Evolutionary conservation across 2,888 invertebrate genomes (phyloP), one percentile per base, ranked within the genome.

Genomic region (Phalera bucephala): DNA sequence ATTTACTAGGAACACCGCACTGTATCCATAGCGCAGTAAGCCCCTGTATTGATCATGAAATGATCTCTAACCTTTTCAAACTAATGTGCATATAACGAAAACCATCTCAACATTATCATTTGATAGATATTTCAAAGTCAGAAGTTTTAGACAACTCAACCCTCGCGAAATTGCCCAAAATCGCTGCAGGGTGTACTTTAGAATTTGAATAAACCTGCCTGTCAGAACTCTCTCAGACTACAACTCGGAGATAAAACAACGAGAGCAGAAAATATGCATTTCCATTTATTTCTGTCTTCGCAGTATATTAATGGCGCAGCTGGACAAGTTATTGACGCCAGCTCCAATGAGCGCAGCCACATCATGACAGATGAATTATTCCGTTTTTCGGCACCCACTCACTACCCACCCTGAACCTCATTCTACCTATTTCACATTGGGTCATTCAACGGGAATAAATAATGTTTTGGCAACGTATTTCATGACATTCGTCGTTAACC

Each of bases 301-400:
- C 35, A 30, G 45, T 54, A 57, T 54, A 50, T 53, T 54, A 53
- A 36, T 37, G 15, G 27, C 25, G 26, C 22, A 13, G 20, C 40
- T 55, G 52, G 50, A 52, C 55, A 49, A 55, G 56, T 56, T 51
- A 52, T 45, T 55, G 53, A 58, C 52, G 49, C 44, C 30, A 36
- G 48, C 41, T 43, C 36, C 64, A 53, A 65, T 60, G 54, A 58
- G 53, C 55, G 46, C 63, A 54, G 70, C 71, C 65, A 69, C 63
- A 67, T 66, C 72, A 62, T 73, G 76, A 73, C 72, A 74, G 68
- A 74, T 78, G 79, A 74, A 80, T 80, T 75, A 80, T 74, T 73
- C 73, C 50, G 64, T 72, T 72, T 73, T 72, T 56, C 50, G 58
- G 54, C 45, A 49, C 41, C 22, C 45, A 49, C 41, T 49, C 48